Conservation (phyloP, 2,888 invertebrate species). For the Polymixis flavicincta region DNA sequence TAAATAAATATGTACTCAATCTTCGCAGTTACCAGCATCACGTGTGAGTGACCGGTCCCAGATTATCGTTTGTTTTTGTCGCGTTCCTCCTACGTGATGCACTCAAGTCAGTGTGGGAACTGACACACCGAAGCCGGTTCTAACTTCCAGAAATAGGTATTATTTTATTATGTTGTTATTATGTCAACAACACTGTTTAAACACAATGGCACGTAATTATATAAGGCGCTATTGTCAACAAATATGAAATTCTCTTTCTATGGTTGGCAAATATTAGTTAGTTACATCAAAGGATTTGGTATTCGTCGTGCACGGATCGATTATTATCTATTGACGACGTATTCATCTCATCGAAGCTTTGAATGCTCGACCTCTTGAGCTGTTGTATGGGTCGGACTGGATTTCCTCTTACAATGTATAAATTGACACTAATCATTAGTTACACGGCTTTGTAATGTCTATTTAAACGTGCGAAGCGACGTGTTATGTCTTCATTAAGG, state of each 20-base stretch:
- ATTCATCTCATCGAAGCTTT: slow-evolving; percentile 70
- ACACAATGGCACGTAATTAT: slow-evolving; percentile 81
- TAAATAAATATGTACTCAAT: slow-evolving; percentile 54
- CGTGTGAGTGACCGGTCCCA: slow-evolving; percentile 60
- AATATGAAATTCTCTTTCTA: slow-evolving; percentile 81
- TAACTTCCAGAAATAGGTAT: slow-evolving; percentile 64
- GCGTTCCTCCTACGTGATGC: slow-evolving; percentile 60
- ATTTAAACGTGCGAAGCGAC: slow-evolving; percentile 56
- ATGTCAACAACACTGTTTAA: slow-evolving; percentile 72
- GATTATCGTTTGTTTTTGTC: slow-evolving; percentile 63
- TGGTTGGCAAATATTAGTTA: slow-evolving; percentile 73
- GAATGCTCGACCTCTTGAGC: slow-evolving; percentile 59
- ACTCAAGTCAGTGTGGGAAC: slow-evolving; percentile 64
- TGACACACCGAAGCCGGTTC: slow-evolving; percentile 66
- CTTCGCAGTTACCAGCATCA: slow-evolving; percentile 31
- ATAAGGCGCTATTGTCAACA: slow-evolving; percentile 82
- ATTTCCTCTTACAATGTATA: slow-evolving; percentile 71
- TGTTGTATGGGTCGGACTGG: slow-evolving; percentile 68
- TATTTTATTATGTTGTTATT: slow-evolving; percentile 57
- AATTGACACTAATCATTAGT: slow-evolving; percentile 81
- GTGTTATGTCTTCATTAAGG: slow-evolving; percentile 58
- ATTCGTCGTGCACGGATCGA: slow-evolving; percentile 70
- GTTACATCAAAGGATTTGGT: slow-evolving; percentile 75
- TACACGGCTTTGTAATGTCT: slow-evolving; percentile 70
- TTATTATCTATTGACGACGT: slow-evolving; percentile 74